A percentile compares a stretch with the other conserved stretches of the same genome.
Evolutionary conservation across 2,113 vertebrate species (phyloP).

Genomic region (Menura novaehollandiae): DNA sequence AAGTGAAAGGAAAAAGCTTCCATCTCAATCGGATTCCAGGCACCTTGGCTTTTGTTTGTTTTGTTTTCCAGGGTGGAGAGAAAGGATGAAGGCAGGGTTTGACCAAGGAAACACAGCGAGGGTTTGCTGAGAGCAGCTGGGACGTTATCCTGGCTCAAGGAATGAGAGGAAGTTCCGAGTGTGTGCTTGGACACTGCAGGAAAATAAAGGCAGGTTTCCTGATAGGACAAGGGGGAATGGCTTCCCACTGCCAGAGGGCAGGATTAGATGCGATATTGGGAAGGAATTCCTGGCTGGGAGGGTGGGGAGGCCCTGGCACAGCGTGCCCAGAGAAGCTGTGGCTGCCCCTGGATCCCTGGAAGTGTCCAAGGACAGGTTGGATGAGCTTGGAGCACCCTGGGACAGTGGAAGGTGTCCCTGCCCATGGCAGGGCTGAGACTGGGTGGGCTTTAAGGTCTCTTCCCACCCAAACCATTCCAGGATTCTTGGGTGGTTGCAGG

Average conservation of each 20-base stretch:
- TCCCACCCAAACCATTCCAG: fast-evolving
- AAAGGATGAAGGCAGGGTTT: not conserved
- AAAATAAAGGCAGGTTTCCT: not conserved
- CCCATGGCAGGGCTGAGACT: not conserved
- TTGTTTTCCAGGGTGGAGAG: not conserved
- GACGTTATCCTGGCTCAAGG: not conserved
- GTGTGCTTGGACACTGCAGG: not conserved
- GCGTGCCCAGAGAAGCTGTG: not conserved
- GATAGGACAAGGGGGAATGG: not conserved
- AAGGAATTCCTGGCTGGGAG: not conserved
- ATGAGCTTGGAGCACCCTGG: not conserved
- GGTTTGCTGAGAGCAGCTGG: not conserved
- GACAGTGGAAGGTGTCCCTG: not conserved
- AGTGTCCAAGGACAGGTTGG: not conserved
- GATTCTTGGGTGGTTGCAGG: not conserved
- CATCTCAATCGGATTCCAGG: not conserved
- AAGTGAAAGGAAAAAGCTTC: not conserved
- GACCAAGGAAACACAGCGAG: not conserved
- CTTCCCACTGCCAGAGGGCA: not conserved
- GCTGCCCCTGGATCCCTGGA: not conserved
- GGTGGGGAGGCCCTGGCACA: not conserved
- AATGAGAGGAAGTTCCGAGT: fast-evolving
- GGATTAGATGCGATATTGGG: not conserved
- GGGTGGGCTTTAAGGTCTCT: fast-evolving
- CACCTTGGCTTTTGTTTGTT: not conserved